Evolutionary conservation across 92 coral and sea anemone genomes (phyloP), one percentile per base, ranked within the genome.

Genomic region (Phenganax marumi): DNA sequence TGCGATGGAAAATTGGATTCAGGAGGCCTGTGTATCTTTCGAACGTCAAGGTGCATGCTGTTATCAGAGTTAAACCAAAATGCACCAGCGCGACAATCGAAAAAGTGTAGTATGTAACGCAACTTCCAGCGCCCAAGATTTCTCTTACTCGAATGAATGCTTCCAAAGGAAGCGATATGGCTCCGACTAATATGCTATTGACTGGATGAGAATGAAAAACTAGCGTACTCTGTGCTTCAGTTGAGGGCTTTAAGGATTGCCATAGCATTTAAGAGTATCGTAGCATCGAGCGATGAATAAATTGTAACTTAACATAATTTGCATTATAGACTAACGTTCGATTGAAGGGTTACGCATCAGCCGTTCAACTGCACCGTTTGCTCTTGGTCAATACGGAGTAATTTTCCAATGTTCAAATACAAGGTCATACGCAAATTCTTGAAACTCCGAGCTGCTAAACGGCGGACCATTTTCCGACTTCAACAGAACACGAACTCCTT

Each of bases 1-100:
- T 23, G 33, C 70, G 70, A 64, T 64, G 70, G n/a, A 64, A 11
- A 23, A 64, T 64, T 23, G 70, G 70, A 26, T 64, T 46, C 14
- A 64, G 14, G 2, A 64, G 24, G 12, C 70, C 70, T 49, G 33
- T 23, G 14, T 64, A 64, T 26, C 70, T 64, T n/a, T 64, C 70
- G 5, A 64, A 64, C 12, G 70, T 64, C 4, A 64, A 18, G 11
- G 48, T 16, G 33, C 46, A 64, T 23, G 48, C 33, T 64, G 48
- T 64, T 64, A 49, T 22, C 70, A 64, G 6, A 26, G 47, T 16
- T 19, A 64, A 23, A 23, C 70, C 70, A 3, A 6, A 23, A 17
- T 46, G 70, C 70, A 64, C 12, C 47, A 23, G 3, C 11, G 70
- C 70, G 24, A 64, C 33, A 11, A 49, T 10, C 14, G 7, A 23